These are phyloP conservation scores for Maconellicoccus hirsutus DNA, from an alignment of 1,140 invertebrate genomes.

Conservation along the genomic window DNA sequence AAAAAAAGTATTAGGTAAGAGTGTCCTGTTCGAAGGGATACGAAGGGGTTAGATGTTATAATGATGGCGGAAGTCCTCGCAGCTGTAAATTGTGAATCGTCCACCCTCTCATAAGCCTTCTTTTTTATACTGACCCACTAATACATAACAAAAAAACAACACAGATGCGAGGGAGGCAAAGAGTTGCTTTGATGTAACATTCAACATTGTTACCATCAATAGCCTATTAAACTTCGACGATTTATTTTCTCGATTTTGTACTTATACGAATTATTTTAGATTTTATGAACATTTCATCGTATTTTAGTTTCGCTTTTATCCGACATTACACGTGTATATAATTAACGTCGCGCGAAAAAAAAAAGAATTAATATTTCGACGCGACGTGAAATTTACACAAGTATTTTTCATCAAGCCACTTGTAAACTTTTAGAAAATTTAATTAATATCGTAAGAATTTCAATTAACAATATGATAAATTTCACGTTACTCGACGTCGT, in stretches of 20 bases:
- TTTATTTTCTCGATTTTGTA: not conserved
- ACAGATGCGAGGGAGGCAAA: not conserved
- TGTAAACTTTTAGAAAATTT: not conserved
- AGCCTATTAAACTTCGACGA: not conserved
- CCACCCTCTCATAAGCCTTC: constrained; percentile 13
- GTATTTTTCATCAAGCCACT: not conserved
- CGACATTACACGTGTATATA: not conserved
- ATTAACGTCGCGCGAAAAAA: not conserved
- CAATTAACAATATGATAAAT: not conserved
- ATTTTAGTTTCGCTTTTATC: too few relatives aligned
- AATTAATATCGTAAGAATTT: not conserved
- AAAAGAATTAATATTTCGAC: constrained; percentile 1
- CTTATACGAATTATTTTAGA: not conserved
- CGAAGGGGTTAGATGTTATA: constrained; percentile 13
- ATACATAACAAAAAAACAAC: not conserved
- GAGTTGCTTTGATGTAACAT: not conserved
- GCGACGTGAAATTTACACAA: not conserved
- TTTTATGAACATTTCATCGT: too few relatives aligned
- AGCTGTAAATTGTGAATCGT: constrained; percentile 18
- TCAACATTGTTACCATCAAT: not conserved
- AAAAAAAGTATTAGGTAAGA: constrained; percentile 11
- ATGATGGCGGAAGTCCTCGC: constrained; percentile 21
- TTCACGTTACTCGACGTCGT: too few relatives aligned
- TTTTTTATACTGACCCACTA: constrained; percentile 19
- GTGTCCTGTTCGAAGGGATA: constrained; percentile 11